Percentiles rank a stretch among this genome's conserved stretches.
phyloP scores from a whole-genome alignment of 37 sponge, comb jelly and placozoan species.

The Theonella swinhoei region DNA sequence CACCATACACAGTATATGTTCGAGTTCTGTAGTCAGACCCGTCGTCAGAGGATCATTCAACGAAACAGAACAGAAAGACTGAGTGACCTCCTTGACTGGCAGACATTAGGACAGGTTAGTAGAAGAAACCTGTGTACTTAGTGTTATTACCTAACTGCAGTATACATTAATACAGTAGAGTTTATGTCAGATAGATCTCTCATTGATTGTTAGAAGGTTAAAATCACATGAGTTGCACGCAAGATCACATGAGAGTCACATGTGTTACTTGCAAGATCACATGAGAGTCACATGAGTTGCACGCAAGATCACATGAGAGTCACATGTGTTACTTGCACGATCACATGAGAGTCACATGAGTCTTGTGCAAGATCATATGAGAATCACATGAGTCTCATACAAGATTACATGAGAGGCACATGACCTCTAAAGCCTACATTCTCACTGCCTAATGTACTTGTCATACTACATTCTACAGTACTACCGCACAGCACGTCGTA shows the following conservation, averaged over 20 bases:
- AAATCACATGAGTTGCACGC: too few species aligned
- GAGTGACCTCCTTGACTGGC: slow-evolving; percentile 97
- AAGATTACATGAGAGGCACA: slow-evolving; percentile 5
- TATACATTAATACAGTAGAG: background rate
- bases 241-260: background rate
- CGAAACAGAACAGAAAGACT: slow-evolving; percentile 96
- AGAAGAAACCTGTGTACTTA: too few species aligned
- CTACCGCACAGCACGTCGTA: slow-evolving; percentile 74
- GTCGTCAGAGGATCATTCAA: slow-evolving; percentile 96
- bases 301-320: background rate
- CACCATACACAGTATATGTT: slow-evolving; percentile 65
- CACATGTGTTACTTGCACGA: background rate
- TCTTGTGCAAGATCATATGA: too few species aligned
- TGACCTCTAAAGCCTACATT: background rate
- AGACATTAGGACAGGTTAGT: slow-evolving; percentile 78
- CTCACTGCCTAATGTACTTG: background rate
- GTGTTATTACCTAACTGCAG: background rate
- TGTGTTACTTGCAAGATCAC: background rate
- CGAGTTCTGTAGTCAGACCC: slow-evolving; percentile 80
- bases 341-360: background rate
- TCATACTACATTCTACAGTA: slow-evolving; percentile 31
- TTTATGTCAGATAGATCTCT: background rate
- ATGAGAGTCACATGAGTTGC: background rate
- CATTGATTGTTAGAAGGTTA: background rate
- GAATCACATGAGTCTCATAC: too few species aligned